phyloP scores from a whole-genome alignment of 1,140 invertebrate genomes.

The Bilobella aurantiaca region DNA sequence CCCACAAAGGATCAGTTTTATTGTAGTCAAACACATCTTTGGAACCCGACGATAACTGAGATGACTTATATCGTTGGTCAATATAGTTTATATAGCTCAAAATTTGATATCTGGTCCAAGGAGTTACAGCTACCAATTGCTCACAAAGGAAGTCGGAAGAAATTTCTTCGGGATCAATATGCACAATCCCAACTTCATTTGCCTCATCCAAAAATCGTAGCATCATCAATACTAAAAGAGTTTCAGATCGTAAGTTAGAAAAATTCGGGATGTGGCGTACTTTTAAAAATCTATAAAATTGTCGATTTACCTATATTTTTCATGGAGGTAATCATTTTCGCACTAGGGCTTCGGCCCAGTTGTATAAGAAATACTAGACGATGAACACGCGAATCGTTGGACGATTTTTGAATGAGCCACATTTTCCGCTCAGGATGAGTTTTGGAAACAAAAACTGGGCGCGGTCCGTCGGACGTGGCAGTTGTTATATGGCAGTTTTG shows the following conservation, averaged over 20 bases:
- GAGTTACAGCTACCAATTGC: constrained; percentile 25
- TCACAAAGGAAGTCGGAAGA: constrained; percentile 22
- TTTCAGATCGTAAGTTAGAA: background rate
- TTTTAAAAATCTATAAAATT: background rate
- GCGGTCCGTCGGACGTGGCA: no score
- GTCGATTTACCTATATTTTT: constrained; percentile 22
- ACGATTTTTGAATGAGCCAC: constrained; percentile 26
- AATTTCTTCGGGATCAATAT: background rate
- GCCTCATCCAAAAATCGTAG: constrained; percentile 23
- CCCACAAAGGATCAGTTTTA: background rate
- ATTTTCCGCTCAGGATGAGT: constrained; percentile 16
- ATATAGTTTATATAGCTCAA: constrained; percentile 19
- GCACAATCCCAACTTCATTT: constrained; percentile 27
- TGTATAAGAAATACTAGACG: constrained; percentile 24
- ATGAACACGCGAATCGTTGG: constrained; percentile 21
- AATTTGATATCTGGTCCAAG: constrained; percentile 24
- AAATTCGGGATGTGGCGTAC: background rate
- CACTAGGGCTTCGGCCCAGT: background rate
- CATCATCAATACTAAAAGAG: constrained; percentile 17
- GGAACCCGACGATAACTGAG: background rate
- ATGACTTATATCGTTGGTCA: constrained; percentile 2
- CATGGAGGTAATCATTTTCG: constrained; percentile 16
- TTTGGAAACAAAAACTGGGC: constrained; percentile 34
- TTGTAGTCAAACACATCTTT: background rate
- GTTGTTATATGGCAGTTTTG: constrained; percentile 36